Conservation (phyloP, 1,140 invertebrate genomes). For the Heliconius nattereri region DNA sequence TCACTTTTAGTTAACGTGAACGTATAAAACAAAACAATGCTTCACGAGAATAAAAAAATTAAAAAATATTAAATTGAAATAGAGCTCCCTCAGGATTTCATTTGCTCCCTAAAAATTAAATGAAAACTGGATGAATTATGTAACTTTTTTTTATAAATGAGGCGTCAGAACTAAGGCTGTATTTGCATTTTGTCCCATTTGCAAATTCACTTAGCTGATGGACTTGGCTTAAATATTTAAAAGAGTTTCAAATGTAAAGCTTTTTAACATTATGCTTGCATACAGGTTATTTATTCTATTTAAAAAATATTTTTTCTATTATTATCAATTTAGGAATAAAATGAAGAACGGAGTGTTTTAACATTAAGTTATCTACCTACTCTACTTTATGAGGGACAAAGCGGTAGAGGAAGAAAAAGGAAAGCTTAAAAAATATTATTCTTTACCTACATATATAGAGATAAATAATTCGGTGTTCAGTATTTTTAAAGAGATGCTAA, state of each 20-base stretch:
- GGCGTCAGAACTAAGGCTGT: conserved; percentile 5
- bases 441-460: no score
- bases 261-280: neutral
- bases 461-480: no score
- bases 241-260: neutral
- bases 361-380: no score
- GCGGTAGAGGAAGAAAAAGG: no score
- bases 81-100: neutral
- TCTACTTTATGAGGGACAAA: no score
- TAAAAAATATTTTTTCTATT: no score
- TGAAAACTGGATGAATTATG: neutral
- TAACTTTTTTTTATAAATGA: neutral
- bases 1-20: no score
- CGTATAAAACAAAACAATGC: no score
- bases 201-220: neutral
- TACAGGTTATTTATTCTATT: neutral
- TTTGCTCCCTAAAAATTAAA: neutral
- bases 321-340: no score
- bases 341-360: neutral
- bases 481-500: no score
- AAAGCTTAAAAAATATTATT: no score
- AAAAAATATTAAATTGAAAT: neutral
- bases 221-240: neutral
- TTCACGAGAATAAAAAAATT: no score
- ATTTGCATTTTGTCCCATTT: conserved; percentile 20